Base-by-base conservation (phyloP, 2,888 invertebrate species). In the Mimas tiliae region DNA sequence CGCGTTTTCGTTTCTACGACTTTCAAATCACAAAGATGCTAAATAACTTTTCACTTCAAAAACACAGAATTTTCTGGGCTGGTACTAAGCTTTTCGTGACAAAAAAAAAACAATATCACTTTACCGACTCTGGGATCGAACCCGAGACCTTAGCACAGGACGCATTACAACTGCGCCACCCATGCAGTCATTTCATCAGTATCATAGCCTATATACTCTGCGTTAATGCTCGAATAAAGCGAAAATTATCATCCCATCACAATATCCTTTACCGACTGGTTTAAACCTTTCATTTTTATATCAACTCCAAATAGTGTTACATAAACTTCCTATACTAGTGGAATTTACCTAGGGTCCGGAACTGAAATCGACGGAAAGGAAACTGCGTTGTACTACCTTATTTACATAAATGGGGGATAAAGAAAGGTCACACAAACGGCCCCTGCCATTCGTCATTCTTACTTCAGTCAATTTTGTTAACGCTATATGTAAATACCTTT, bases 391-490 rank as follows among this genome's bases (percentile, higher is more conserved):
- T 58, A 65, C n/a, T 52, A 21, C 55, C 65, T 69, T 79, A 82
- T 82, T 82, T 82, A 82, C 81, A 81, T 82, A 82, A 78, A 71
- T 75, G 64, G 71, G 78, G 80, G 73, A 58, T 76, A 69, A 73
- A 71, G 65, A 76, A 78, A 78, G 82, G 81, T 79, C 79, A 65
- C 66, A 76, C 82, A 75, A 79, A 81, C 79, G 79, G 77, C 73
- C 68, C 62, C 67, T 48, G 72, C 74, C 78, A 80, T 82, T 81
- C 80, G 79, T 82, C 82, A 82, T 81, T 78, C 75, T 69, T 75
- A 78, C 81, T 78, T 81, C 81, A 82, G 76, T 82, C 81, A 79
- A 81, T 82, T 82, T 82, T 76, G 77, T 74, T 77, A 76, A 73
- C 74, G 79, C 78, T 81, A 76, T 81, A 75, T 74, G 79, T 79